Evolutionary conservation across 2,113 vertebrate species (phyloP).

Genomic region (Tiliqua scincoides): DNA sequence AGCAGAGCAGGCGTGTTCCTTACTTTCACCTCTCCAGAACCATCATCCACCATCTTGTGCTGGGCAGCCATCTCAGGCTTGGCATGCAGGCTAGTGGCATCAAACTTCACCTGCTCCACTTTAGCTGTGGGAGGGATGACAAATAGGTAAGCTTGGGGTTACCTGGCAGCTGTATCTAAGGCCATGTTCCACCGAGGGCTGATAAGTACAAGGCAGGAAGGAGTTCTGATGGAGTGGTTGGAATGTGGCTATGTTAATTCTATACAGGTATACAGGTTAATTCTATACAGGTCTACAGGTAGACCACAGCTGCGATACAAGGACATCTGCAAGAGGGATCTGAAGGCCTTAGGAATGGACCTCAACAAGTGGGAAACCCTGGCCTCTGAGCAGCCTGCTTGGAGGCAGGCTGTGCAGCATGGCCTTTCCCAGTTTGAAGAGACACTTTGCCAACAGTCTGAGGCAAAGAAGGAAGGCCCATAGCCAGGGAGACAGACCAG

Average conservation of each 20-base stretch:
- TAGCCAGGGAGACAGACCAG: too few species aligned
- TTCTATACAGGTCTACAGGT: too few species aligned
- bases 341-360: too few species aligned
- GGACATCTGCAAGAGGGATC: too few species aligned
- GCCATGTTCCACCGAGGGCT: background rate
- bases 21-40: constrained; percentile 81
- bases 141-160: background rate
- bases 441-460: too few species aligned
- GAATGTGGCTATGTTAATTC: background rate
- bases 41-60: constrained; percentile 90
- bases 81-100: constrained; percentile 79
- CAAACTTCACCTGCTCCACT: constrained; percentile 89
- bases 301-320: too few species aligned
- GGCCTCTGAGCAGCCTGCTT: too few species aligned
- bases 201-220: background rate
- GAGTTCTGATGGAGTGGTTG: background rate
- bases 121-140: constrained; percentile 74
- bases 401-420: too few species aligned
- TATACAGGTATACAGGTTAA: too few species aligned
- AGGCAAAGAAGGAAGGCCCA: too few species aligned
- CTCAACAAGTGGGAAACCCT: too few species aligned
- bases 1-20: background rate
- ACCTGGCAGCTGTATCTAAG: background rate
- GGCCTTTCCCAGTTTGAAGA: too few species aligned
- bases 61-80: constrained; percentile 84